Percentiles rank a stretch among this genome's conserved stretches.
phyloP scores from a whole-genome alignment of 2,797 vertebrate genomes.

The Myotis vivesi region DNA sequence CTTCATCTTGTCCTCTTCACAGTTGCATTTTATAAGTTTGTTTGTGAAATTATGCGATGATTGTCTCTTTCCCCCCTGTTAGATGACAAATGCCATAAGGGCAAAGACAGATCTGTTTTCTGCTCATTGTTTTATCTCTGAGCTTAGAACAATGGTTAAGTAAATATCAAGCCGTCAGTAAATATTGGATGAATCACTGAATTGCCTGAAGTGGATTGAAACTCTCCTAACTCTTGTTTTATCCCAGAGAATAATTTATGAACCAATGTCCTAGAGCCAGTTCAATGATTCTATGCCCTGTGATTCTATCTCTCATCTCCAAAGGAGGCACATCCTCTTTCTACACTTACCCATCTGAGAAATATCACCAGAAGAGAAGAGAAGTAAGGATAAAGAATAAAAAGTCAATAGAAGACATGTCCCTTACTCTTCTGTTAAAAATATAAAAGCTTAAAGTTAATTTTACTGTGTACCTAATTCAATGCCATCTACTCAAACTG shows the following conservation, averaged over 20 bases:
- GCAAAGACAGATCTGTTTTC: neutral
- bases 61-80: neutral
- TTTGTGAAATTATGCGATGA: neutral
- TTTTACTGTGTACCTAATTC: neutral
- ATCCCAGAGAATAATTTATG: neutral
- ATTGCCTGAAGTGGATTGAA: neutral
- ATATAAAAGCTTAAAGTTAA: neutral
- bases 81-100: neutral
- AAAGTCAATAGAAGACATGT: neutral
- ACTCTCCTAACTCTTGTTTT: neutral
- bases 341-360: neutral
- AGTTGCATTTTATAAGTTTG: neutral
- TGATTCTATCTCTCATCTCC: neutral
- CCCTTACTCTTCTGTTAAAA: neutral
- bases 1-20: neutral
- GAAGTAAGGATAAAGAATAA: neutral
- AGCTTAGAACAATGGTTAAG: neutral
- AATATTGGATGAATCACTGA: conserved; percentile 14
- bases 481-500: neutral
- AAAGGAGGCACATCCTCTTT: neutral
- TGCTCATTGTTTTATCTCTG: neutral
- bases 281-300: neutral
- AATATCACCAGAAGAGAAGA: neutral
- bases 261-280: neutral
- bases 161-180: neutral